Base-by-base conservation (phyloP, 2,797 vertebrate genomes). In the Oophaga sylvatica region DNA sequence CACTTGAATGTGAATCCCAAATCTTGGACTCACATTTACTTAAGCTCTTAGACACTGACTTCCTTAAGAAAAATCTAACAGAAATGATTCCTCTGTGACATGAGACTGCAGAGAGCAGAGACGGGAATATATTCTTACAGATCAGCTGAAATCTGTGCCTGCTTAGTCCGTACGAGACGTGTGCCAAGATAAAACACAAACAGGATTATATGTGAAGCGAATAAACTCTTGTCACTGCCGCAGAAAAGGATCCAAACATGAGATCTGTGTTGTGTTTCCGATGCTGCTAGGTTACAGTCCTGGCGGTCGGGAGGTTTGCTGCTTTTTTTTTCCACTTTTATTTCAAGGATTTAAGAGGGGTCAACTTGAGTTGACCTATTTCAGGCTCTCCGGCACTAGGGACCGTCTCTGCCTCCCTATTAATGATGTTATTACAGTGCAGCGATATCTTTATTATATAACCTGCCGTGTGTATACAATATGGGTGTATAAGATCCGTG, bases 271-370 rank as follows among this genome's bases (percentile, higher is more conserved):
- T 93, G 70, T 94, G 93, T 94, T 94, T 57, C 93, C 89, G 45
- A 5, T 0, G 93, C 94, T 95, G 94, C 95, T 94, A 92, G 90
- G 94, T 87, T 90, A 93, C 94, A 63, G 16, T 22, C 53, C 79
- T 91, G 87, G 87, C 85, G 20, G 91, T 87, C 31, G 89, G 88
- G 87, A 88, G 65, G 65, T 81, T 91, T 82, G 70, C 85, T 83
- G 84, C 87, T 92, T 71, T 0, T 71, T 0, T 3, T 2, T 7
- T 87, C 87, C 86, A 77, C 17, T 68, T 83, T 78, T 60, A 29
- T 82, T 87, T 76, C 57, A 82, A 57, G 78, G 62, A 77, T 63
- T 67, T 26, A 60, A 48, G 63, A 22, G 35, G 59, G 87, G 87
- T 86, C 87, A 86, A 17, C 22, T 68, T 15, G 10, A 68, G 29